Base-by-base conservation (phyloP, 2,113 vertebrate species). In the Pandion haliaetus region DNA sequence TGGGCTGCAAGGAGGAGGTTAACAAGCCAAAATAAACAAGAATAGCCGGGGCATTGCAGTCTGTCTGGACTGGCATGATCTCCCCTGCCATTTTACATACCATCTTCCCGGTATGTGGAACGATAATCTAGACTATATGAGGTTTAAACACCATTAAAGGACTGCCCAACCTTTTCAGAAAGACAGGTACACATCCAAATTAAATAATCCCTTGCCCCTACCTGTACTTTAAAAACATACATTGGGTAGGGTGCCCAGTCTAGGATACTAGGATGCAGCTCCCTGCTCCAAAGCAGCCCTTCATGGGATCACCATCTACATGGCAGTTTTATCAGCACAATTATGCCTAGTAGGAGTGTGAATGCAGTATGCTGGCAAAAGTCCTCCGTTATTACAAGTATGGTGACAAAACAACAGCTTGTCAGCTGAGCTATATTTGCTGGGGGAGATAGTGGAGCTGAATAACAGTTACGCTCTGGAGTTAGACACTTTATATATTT, bases 31-130 rank as follows among this genome's bases (percentile, higher is more conserved):
- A 93, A 52, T 38, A 66, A 88, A 84, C 17, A 17, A 12, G 47
- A 79, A 45, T 14, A 83, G 26, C 38, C 0, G 0, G 66, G 16
- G 21, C 8, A 38, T 0, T 29, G 19, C 32, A 31, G 15, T 14
- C 10, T 0, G 0, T 67, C 49, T 40, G 66, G 38, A 36, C 31
- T 69, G 86, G 50, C 2, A 2, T 40, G 63, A 61, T 25, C 32
- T 52, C 45, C 67, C 31, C 45, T 50, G 17, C 38, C 63, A 42
- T 55, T 69, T 73, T 31, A 7, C 16, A 28, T 28, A n/a, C 36
- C 34, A 14, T 21, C 57, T 52, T 87, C 49, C 54, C 61, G 65
- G 69, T 3, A 47, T 11, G 12, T 0, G 2, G 82, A 66, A 69
- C 3, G 1, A 58, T 18, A 8, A 47, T 15, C 18, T 38, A 16